Base-by-base conservation (phyloP, 2,797 vertebrate species). In the Catamblyrhynchus diadema region DNA sequence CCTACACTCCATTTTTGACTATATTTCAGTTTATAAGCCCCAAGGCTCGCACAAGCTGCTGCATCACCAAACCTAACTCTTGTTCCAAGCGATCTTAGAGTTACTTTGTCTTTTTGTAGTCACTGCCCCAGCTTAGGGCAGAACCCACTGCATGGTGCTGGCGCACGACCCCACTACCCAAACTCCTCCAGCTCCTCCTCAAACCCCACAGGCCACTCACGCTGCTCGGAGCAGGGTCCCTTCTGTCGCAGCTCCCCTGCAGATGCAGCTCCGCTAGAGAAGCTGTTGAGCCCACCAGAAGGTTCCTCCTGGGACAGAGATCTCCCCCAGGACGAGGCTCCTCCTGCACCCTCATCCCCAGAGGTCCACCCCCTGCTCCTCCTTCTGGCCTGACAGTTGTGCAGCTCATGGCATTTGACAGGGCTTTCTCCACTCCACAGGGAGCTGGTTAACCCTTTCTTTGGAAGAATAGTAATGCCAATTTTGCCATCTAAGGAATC, bases 341-440 rank as follows among this genome's bases (percentile, higher is more conserved):
- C 77, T 79, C 93, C 73, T 22, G 64, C 86, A 93, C 42, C 78
- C 86, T 87, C 67, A 42, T n/a, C 35, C 69, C 79, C 30, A 27
- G 64, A 87, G 93, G 81, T 91, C 96, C 95, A 93, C 88, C 94
- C 93, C 79, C 88, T 88, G 94, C 95, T 95, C 95, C 95, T 96
- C 96, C 93, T 95, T 91, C 84, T 24, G 2, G 64, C 9, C 73
- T 74, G 80, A 66, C 82, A 94, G 75, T 74, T 28, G 20, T 56
- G 48, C 51, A 61, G 95, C 78, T 93, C 86, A 64, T 59, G 56
- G 88, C 82, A 59, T 70, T 7, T 45, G 56, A 94, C 94, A 81
- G 67, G 62, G 80, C 66, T 84, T 78, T 69, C 85, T 86, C 66
- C 61, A 56, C 66, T 86, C 64, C 56, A 32, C 74, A 17, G 64